phyloP scores from a whole-genome alignment of 1,140 invertebrate genomes.

The Bombus terrestris region DNA sequence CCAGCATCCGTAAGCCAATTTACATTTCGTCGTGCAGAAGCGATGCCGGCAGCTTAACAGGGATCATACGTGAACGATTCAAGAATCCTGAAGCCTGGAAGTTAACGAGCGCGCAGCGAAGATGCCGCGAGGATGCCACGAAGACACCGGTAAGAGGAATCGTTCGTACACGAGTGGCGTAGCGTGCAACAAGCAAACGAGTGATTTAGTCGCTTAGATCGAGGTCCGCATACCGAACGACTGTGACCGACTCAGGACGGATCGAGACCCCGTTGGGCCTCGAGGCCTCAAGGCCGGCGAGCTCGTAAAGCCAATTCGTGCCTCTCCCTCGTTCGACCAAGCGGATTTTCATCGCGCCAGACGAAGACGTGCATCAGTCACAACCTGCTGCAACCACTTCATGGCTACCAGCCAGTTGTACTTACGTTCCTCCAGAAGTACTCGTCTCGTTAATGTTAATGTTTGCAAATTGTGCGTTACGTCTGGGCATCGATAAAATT shows the following conservation, averaged over 20 bases:
- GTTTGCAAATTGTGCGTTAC: constrained; percentile 45
- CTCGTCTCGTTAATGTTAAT: constrained; percentile 40
- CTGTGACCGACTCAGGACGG: constrained; percentile 67
- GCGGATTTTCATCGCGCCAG: constrained; percentile 59
- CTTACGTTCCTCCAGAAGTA: constrained; percentile 20
- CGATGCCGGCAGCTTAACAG: background rate
- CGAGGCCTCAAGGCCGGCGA: constrained; percentile 68
- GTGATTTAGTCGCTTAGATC: constrained; percentile 69
- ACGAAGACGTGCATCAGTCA: constrained; percentile 48
- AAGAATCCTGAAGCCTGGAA: background rate
- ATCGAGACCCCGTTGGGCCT: constrained; percentile 67
- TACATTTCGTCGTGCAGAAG: background rate
- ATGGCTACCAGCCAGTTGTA: background rate
- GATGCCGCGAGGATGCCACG: constrained; percentile 9
- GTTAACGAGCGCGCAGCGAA: background rate
- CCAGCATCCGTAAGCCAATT: background rate
- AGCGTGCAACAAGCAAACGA: constrained; percentile 57
- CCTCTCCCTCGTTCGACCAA: constrained; percentile 59
- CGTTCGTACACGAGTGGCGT: constrained; percentile 60
- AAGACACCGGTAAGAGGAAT: constrained; percentile 31
- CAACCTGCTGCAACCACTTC: constrained; percentile 29
- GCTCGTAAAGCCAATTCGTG: constrained; percentile 68
- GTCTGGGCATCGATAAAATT: constrained; percentile 9
- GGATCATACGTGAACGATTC: constrained; percentile 15
- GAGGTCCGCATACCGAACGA: constrained; percentile 71